Percentiles rank a stretch among this genome's conserved stretches.
Evolutionary conservation across 2,113 vertebrate species (phyloP).

Genomic region (Limanda limanda): DNA sequence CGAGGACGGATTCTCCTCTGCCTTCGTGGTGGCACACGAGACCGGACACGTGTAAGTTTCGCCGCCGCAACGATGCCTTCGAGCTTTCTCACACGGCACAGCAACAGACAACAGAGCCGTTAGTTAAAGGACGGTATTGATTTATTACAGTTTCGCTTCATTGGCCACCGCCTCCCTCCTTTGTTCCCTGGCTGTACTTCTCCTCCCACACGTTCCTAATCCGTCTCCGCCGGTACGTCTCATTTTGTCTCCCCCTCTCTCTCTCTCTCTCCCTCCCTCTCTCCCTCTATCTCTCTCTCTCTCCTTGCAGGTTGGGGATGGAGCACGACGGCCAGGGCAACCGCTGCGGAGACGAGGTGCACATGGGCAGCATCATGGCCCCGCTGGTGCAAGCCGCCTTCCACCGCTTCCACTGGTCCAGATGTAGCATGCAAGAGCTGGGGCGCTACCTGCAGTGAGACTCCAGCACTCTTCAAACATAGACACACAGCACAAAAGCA

Average conservation of each 20-base stretch:
- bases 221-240: slow-evolving; percentile 32
- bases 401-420: slow-evolving; percentile 98
- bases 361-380: slow-evolving; percentile 99
- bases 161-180: slow-evolving; percentile 18
- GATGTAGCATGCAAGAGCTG: slow-evolving; percentile 97
- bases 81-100: background rate
- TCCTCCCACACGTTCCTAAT: slow-evolving; percentile 42
- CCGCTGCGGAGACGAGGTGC: slow-evolving; percentile 95
- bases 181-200: slow-evolving; percentile 21
- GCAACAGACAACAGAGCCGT: slow-evolving; percentile 11
- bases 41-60: slow-evolving; percentile 98
- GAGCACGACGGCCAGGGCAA: slow-evolving; percentile 98
- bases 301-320: slow-evolving; percentile 90
- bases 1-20: slow-evolving; percentile 97
- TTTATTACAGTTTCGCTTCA: slow-evolving; percentile 20
- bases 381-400: slow-evolving; percentile 97
- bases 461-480: slow-evolving; percentile 7
- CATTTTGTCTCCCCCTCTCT: background rate
- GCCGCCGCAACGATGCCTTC: background rate
- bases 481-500: no score
- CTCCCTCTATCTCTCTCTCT: background rate
- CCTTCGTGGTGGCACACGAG: slow-evolving; percentile 97
- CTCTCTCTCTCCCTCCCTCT: background rate
- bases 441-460: slow-evolving; percentile 95
- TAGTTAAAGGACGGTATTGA: slow-evolving; percentile 18